Conservation (phyloP, 2,888 invertebrate genomes). For the Graphium colonna region DNA sequence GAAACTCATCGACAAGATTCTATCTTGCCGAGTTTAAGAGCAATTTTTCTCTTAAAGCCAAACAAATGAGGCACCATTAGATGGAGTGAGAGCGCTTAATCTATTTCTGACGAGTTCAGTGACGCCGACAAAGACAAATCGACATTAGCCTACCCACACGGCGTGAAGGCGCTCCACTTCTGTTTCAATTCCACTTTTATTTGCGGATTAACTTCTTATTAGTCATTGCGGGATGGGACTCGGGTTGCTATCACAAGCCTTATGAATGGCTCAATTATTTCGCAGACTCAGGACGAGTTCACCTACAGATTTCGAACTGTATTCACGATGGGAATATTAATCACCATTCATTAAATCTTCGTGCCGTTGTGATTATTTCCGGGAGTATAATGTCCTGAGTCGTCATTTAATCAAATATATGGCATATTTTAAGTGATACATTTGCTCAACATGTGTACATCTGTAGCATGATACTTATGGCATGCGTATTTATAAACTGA, state of each 20-base stretch:
- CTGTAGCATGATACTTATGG: constrained; percentile 41
- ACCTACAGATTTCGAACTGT: constrained; percentile 40
- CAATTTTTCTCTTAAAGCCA: constrained; percentile 79
- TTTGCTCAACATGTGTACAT: constrained; percentile 53
- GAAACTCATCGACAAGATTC: constrained; percentile 72
- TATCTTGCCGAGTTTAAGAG: constrained; percentile 72
- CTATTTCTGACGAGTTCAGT: constrained; percentile 81
- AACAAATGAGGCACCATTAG: constrained; percentile 80
- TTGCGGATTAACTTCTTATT: constrained; percentile 81
- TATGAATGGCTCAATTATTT: constrained; percentile 79
- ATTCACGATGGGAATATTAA: constrained; percentile 36
- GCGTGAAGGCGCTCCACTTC: constrained; percentile 75
- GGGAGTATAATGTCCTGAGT: constrained; percentile 15
- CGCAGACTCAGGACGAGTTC: constrained; percentile 57
- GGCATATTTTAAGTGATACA: constrained; percentile 42
- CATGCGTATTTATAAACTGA: constrained; percentile 61
- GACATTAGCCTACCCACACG: constrained; percentile 79
- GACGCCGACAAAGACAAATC: constrained; percentile 80
- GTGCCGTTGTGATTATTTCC: constrained; percentile 28
- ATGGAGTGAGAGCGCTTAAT: constrained; percentile 80
- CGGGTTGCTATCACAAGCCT: constrained; percentile 70
- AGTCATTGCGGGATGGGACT: constrained; percentile 69
- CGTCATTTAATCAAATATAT: constrained; percentile 32
- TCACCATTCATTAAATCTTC: constrained; percentile 32
- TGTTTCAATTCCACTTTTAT: constrained; percentile 80